Base-by-base conservation (phyloP, 2,888 invertebrate genomes). In the Drosophila nr. medialis region DNA sequence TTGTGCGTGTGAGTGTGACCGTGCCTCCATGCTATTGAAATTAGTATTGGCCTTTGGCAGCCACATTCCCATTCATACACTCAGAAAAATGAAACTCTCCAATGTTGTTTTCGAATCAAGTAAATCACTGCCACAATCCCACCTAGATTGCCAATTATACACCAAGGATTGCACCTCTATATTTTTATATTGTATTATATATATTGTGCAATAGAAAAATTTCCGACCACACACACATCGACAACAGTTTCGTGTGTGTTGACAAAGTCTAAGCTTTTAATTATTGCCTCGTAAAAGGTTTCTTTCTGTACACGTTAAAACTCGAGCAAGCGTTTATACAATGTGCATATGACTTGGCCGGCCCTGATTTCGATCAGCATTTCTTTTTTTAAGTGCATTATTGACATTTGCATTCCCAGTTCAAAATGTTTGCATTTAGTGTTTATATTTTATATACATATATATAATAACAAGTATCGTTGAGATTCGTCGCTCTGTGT, bases 21-120 rank as follows among this genome's bases (percentile, higher is more conserved):
- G 29, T 29, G 38, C 15, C 36, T 27, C 18, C 34, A 61, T 64
- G 48, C 72, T 76, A 77, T 76, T 76, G 77, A 80, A 71, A 76
- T 77, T 71, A 80, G 77, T 49, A 66, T 71, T 80, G 80, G 61
- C 78, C 75, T 73, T 56, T 69, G 70, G 70, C 70, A 69, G 29
- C 29, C 67, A 27, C 68, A 40, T 45, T 60, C 29, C 15, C 11
- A 45, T 34, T 36, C 15, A 18, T 2, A 40, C 63, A 30, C 58
- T 59, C 13, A 59, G 24, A 59, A 5, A 59, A 50, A 27, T 27
- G 4, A n/a, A 21, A 5, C n/a, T 13, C 4, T 1, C 1, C n/a
- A 30, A 21, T 13, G 3, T 8, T 21, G 15, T 21, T 42, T 42
- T 45, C 21, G 18, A 18, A 32, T 10, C 15, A 24, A 10, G 24